Evolutionary conservation across 1,140 invertebrate genomes (phyloP).

Genomic region (Zaprionus lachaisei): DNA sequence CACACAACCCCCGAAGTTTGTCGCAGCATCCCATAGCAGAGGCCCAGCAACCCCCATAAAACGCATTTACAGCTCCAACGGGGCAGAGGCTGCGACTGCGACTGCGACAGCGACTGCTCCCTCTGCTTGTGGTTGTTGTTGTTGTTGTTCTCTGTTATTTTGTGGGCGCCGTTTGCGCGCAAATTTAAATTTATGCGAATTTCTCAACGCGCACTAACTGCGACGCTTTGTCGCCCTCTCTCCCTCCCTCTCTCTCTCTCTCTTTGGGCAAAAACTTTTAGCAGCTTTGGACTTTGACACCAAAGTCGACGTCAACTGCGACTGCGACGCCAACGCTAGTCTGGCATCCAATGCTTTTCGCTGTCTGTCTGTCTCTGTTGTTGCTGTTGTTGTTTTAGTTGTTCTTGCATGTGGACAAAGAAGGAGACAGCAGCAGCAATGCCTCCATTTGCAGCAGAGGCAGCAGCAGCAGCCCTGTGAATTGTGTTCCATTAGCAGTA

Average conservation of each 20-base stretch:
- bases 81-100: slow-evolving; percentile 5
- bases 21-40: slow-evolving; percentile 46
- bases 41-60: slow-evolving; percentile 66
- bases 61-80: slow-evolving; percentile 59
- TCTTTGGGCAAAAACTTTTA: slow-evolving; percentile 51
- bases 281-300: slow-evolving; percentile 60
- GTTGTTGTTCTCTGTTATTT: slow-evolving; percentile 29
- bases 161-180: slow-evolving; percentile 66
- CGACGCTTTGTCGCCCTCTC: slow-evolving; percentile 45
- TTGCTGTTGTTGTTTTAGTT: slow-evolving; percentile 53
- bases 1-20: not conserved
- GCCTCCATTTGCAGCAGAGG: slow-evolving; percentile 42
- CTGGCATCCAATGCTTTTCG: slow-evolving; percentile 40
- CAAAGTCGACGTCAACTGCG: not conserved
- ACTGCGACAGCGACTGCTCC: slow-evolving; percentile 1
- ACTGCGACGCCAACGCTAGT: slow-evolving; percentile 13
- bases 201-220: slow-evolving; percentile 69
- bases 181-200: slow-evolving; percentile 80
- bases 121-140: not conserved
- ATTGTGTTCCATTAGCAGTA: slow-evolving; percentile 78
- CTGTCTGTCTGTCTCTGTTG: slow-evolving; percentile 33
- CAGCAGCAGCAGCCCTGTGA: slow-evolving; percentile 57
- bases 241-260: not conserved
- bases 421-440: slow-evolving; percentile 27
- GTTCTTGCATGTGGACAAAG: slow-evolving; percentile 55